These are phyloP conservation scores for Tortricodes alternella DNA, from an alignment of 2,888 invertebrate genomes.

Conservation along the genomic window DNA sequence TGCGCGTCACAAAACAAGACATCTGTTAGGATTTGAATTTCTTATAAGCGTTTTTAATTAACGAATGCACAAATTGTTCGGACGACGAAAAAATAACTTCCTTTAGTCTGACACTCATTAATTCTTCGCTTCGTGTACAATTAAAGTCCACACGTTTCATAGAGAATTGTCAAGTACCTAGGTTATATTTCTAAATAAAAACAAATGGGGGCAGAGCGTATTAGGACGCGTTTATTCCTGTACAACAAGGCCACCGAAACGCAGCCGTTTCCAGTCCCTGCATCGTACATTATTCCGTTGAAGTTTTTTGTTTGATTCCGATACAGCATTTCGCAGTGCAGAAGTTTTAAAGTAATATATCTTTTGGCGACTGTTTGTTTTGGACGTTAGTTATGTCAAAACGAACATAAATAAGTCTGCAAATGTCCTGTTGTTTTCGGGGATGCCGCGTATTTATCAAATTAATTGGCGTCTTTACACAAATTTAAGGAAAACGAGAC, in stretches of 20 bases:
- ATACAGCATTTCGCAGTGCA: constrained; percentile 25
- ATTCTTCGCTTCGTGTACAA: constrained; percentile 23
- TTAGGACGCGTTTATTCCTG: constrained; percentile 38
- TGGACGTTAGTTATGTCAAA: constrained; percentile 18
- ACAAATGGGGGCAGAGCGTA: constrained; percentile 35
- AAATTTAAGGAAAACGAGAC: neutral
- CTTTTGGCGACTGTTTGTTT: constrained; percentile 21
- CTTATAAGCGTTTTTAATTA: constrained; percentile 12
- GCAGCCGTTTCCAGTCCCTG: constrained; percentile 17
- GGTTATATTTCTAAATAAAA: constrained; percentile 36
- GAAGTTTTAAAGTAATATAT: constrained; percentile 23
- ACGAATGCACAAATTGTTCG: constrained; percentile 30
- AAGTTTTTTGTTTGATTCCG: constrained; percentile 29
- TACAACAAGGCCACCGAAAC: constrained; percentile 36
- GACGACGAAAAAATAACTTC: constrained; percentile 26
- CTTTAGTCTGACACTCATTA: constrained; percentile 39
- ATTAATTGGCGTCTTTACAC: neutral
- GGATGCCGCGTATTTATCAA: neutral
- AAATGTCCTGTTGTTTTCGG: neutral
- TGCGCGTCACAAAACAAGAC: constrained; percentile 63
- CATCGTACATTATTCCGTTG: constrained; percentile 26
- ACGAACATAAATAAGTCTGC: constrained; percentile 18
- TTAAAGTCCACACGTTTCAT: constrained; percentile 20
- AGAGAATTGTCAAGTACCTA: constrained; percentile 1
- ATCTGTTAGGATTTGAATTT: constrained; percentile 37